Conservation (phyloP, 2,113 vertebrate species). For the Hippoglossus stenolepis region DNA sequence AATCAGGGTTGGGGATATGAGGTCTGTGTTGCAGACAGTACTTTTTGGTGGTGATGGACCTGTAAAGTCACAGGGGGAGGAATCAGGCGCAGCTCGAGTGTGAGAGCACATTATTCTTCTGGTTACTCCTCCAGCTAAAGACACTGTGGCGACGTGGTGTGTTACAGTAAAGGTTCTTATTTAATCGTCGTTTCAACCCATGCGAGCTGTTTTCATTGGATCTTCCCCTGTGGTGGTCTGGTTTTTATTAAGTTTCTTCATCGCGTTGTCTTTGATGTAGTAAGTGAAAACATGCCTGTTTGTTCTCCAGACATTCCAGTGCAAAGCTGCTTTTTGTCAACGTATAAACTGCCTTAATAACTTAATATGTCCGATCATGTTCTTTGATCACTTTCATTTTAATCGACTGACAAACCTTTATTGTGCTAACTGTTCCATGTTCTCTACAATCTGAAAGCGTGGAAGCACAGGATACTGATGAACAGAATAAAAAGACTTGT, state of each 20-base stretch:
- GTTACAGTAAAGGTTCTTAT: background rate
- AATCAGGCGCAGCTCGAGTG: background rate
- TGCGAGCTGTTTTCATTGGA: background rate
- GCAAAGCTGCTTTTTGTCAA: background rate
- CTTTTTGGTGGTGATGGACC: too few relatives aligned
- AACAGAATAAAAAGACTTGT: slow-evolving; percentile 20
- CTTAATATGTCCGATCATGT: background rate
- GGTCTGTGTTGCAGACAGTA: too few relatives aligned
- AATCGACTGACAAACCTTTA: background rate
- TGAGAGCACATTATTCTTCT: background rate
- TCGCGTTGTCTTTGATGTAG: background rate
- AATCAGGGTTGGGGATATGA: background rate
- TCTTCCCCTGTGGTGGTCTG: background rate
- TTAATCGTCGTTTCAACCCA: too few relatives aligned
- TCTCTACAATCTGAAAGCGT: background rate
- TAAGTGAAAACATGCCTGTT: background rate
- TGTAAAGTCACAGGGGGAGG: background rate
- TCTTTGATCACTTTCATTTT: background rate
- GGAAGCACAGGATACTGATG: background rate
- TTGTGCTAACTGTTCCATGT: background rate
- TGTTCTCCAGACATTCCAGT: slow-evolving; percentile 11
- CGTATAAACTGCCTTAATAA: slow-evolving; percentile 29
- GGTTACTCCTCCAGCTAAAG: background rate
- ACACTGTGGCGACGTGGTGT: background rate
- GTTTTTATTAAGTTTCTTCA: background rate